These are phyloP conservation scores for Ypsolopha sequella DNA, from an alignment of 2,888 invertebrate species.

Conservation along the genomic window DNA sequence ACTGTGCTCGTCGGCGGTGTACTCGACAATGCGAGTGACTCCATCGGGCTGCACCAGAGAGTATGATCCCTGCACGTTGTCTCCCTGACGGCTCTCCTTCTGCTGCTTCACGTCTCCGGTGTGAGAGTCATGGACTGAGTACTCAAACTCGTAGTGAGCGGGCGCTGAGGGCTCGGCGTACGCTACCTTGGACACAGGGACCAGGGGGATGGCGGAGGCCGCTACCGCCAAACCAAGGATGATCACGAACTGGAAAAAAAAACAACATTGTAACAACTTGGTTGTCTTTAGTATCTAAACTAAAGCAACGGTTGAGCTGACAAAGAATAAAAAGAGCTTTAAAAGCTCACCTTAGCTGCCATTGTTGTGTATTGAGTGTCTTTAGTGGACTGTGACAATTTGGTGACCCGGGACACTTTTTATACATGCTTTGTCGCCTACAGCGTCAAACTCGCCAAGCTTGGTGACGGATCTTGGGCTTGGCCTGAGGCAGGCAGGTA, in stretches of 20 bases:
- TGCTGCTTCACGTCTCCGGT: slow-evolving; percentile 60
- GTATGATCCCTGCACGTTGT: slow-evolving; percentile 56
- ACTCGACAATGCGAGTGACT: slow-evolving; percentile 53
- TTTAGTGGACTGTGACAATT: slow-evolving; percentile 32
- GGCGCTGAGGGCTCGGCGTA: slow-evolving; percentile 19
- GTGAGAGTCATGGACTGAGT: slow-evolving; percentile 54
- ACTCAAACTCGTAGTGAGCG: slow-evolving; percentile 19
- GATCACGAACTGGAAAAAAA: slow-evolving; percentile 30
- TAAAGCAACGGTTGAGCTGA: not conserved
- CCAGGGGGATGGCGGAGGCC: slow-evolving; percentile 21
- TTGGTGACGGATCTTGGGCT: not conserved
- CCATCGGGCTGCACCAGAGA: slow-evolving; percentile 63
- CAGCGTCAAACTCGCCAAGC: slow-evolving; percentile 8
- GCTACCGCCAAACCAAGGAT: slow-evolving; percentile 38
- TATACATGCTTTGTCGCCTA: slow-evolving; percentile 33
- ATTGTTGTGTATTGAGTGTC: slow-evolving; percentile 41
- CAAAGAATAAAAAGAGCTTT: not conserved
- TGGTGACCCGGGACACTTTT: slow-evolving; percentile 29
- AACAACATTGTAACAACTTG: not conserved
- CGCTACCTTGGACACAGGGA: slow-evolving; percentile 23
- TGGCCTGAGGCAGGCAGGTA: slow-evolving; percentile 3
- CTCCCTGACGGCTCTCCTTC: slow-evolving; percentile 51
- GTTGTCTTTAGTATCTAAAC: not conserved
- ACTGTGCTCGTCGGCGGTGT: slow-evolving; percentile 32
- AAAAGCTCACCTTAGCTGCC: slow-evolving; percentile 43